These are phyloP conservation scores for Anoplophora glabripennis DNA, from an alignment of 1,140 invertebrate species.

Conservation along the genomic window DNA sequence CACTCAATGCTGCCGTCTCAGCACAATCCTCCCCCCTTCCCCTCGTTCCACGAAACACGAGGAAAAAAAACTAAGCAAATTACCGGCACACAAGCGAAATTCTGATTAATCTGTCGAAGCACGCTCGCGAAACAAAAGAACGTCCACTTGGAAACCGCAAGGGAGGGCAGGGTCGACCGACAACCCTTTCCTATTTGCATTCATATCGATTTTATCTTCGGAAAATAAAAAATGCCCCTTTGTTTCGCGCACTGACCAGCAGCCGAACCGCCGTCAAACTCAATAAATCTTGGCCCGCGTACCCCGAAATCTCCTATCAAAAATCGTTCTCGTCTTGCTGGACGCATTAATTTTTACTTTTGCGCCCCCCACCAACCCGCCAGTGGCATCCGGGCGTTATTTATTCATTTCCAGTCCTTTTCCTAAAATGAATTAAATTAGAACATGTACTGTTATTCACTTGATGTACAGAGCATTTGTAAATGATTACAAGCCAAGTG, in stretches of 20 bases:
- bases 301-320: constrained; percentile 20
- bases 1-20: neutral
- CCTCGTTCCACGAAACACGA: neutral
- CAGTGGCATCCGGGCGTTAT: too few species aligned
- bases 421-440: too few species aligned
- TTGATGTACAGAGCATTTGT: too few species aligned
- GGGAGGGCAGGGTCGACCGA: neutral
- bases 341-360: too few species aligned
- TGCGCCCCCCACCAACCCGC: too few species aligned
- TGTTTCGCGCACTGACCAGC: constrained; percentile 13
- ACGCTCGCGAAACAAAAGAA: constrained; percentile 10
- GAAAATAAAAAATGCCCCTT: constrained; percentile 15
- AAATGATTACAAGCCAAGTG: too few species aligned
- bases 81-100: constrained; percentile 3
- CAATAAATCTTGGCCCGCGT: constrained; percentile 25
- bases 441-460: too few species aligned
- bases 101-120: constrained; percentile 4
- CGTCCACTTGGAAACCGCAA: constrained; percentile 10
- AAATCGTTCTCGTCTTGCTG: constrained; percentile 12
- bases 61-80: constrained; percentile 9
- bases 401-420: too few species aligned
- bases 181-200: neutral
- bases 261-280: constrained; percentile 23
- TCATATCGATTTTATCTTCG: constrained; percentile 17
- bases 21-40: too few species aligned